Percentiles rank a stretch among this genome's conserved stretches.
Conservation (phyloP, 1,140 invertebrate species). For the Drosophila arizonae region DNA sequence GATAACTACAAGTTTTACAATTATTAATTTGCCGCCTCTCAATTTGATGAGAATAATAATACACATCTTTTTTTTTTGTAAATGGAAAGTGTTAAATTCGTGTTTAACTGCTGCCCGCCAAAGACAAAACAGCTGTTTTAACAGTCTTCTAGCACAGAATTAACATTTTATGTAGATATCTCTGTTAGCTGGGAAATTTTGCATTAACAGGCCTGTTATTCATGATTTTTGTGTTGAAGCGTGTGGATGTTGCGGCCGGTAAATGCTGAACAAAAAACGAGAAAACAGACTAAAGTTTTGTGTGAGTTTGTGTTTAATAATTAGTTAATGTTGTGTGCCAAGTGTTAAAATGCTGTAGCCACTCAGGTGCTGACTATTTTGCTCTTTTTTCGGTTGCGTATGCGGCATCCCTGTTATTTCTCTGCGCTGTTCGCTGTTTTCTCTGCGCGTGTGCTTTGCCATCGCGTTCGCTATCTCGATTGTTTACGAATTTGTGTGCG, state of each 20-base stretch:
- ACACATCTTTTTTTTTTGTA: background rate
- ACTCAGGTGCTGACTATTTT: background rate
- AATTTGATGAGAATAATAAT: background rate
- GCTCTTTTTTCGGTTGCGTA: slow-evolving; percentile 23
- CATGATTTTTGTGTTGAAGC: slow-evolving; percentile 46
- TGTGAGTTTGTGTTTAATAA: slow-evolving; percentile 34
- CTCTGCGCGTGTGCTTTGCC: slow-evolving; percentile 51
- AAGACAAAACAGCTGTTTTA: slow-evolving; percentile 25
- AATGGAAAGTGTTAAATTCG: background rate
- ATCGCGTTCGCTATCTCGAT: slow-evolving; percentile 46
- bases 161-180: slow-evolving; percentile 27
- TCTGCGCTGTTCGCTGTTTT: slow-evolving; percentile 38
- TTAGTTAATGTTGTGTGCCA: slow-evolving; percentile 7
- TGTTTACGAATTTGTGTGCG: slow-evolving; percentile 75
- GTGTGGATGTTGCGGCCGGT: slow-evolving; percentile 52
- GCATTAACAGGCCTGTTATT: slow-evolving; percentile 46
- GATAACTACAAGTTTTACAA: too few species aligned
- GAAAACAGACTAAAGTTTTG: slow-evolving; percentile 26
- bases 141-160: background rate
- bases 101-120: slow-evolving; percentile 21
- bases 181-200: slow-evolving; percentile 34
- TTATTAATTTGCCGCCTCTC: too few species aligned
- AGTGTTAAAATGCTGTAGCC: slow-evolving; percentile 25
- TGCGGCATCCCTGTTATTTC: slow-evolving; percentile 46
- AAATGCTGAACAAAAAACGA: slow-evolving; percentile 38